A percentile compares a stretch with the other conserved stretches of the same genome.
Evolutionary conservation across 2,888 invertebrate genomes (phyloP).

Genomic region (Ornithoptera alexandrae): DNA sequence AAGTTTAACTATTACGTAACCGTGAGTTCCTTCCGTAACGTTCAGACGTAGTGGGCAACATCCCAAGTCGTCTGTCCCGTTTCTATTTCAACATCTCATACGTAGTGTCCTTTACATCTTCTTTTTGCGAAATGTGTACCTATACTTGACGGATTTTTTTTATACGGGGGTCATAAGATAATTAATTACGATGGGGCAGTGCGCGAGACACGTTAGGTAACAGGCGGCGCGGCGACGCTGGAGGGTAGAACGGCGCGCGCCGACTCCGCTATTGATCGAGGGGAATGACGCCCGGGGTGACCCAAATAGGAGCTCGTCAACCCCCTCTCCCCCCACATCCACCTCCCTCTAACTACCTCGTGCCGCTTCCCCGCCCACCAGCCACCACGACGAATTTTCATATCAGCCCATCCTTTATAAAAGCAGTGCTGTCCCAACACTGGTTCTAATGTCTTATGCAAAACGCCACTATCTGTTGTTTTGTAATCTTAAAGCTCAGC

Average conservation of each 20-base stretch:
- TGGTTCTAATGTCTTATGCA: conserved; percentile 63
- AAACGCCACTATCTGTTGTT: conserved; percentile 50
- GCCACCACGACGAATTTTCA: conserved; percentile 75
- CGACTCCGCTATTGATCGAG: conserved; percentile 73
- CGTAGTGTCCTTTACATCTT: conserved; percentile 3
- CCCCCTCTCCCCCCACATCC: conserved; percentile 52
- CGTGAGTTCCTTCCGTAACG: conserved; percentile 42
- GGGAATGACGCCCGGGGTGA: conserved; percentile 79
- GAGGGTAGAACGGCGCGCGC: conserved; percentile 73
- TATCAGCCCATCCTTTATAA: conserved; percentile 72
- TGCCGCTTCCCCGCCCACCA: conserved; percentile 50
- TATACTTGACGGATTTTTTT: conserved; percentile 11
- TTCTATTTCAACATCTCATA: conserved; percentile 46
- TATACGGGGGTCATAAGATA: conserved; percentile 48
- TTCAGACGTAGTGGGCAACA: conserved; percentile 46
- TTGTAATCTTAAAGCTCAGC: conserved; percentile 48
- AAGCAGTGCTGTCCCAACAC: conserved; percentile 61
- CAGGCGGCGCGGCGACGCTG: conserved; percentile 55
- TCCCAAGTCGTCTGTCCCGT: conserved; percentile 53
- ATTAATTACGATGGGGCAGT: conserved; percentile 71
- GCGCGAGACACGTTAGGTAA: conserved; percentile 74
- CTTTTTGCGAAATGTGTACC: neutral
- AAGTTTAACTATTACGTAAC: conserved; percentile 11
- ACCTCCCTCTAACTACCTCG: conserved; percentile 40
- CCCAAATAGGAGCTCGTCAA: conserved; percentile 78